Percentiles rank a stretch among this genome's conserved stretches.
These are phyloP conservation scores for Corvus hawaiiensis DNA, from an alignment of 2,113 vertebrate species.

Conservation along the genomic window DNA sequence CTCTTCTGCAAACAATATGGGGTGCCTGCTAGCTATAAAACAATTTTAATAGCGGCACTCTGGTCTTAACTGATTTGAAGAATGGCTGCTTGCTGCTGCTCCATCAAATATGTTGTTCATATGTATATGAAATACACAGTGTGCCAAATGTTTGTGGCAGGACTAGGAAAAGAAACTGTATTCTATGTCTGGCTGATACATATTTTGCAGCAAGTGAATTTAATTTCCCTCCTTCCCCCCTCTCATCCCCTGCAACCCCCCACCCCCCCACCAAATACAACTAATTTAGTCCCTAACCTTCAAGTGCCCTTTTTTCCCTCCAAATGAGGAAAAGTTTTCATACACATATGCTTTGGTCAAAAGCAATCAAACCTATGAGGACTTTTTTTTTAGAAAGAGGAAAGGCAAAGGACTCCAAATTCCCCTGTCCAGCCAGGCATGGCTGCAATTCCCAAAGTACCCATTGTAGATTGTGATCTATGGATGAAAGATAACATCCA, in stretches of 20 bases:
- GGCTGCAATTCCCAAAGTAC: neutral
- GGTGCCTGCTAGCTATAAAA: neutral
- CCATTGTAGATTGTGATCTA: neutral
- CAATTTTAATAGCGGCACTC: neutral
- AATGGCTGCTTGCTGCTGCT: neutral
- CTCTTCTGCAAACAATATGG: neutral
- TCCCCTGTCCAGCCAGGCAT: neutral
- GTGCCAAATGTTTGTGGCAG: neutral
- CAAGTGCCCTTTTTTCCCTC: accelerated
- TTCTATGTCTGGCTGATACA: neutral
- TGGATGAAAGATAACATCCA: slow-evolving; percentile 28
- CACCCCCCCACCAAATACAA: neutral
- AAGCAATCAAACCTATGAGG: neutral
- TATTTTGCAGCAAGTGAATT: neutral
- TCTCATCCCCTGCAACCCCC: no score
- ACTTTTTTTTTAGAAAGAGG: neutral
- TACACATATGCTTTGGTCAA: neutral
- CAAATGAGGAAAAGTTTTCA: neutral
- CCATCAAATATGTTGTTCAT: neutral
- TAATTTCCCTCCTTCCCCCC: neutral
- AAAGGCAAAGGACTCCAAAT: neutral
- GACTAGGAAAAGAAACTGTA: neutral
- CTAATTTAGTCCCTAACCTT: neutral
- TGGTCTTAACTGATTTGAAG: neutral
- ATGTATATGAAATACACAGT: neutral